Evolutionary conservation across 2,113 vertebrate genomes (phyloP).

Genomic region (Lophochroa leadbeateri): DNA sequence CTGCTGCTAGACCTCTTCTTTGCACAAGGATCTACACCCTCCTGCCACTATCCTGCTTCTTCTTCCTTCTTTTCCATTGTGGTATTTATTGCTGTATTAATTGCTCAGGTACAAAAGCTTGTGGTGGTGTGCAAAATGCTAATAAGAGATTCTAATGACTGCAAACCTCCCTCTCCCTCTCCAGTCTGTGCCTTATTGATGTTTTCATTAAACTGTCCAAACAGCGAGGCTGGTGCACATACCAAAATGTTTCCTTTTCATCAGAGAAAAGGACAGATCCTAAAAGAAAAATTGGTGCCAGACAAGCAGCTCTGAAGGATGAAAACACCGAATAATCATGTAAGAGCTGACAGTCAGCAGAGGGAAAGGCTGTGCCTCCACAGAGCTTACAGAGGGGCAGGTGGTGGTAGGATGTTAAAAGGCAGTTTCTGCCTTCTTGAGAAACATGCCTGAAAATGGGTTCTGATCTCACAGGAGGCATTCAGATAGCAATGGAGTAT

Average conservation of each 20-base stretch:
- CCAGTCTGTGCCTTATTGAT: background rate
- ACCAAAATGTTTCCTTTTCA: slow-evolving; percentile 19
- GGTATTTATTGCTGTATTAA: slow-evolving; percentile 42
- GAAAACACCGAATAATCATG: background rate
- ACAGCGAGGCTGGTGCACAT: background rate
- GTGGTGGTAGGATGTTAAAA: background rate
- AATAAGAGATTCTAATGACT: slow-evolving; percentile 34
- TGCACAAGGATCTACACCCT: no score
- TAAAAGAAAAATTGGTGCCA: background rate
- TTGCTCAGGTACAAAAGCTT: slow-evolving; percentile 12
- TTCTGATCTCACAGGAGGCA: background rate
- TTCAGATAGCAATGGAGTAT: background rate
- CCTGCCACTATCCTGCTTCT: no score
- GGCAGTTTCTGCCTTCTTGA: background rate
- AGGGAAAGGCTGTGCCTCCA: background rate
- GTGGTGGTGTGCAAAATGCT: slow-evolving; percentile 26
- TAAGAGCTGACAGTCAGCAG: background rate
- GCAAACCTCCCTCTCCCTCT: background rate
- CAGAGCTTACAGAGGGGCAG: background rate
- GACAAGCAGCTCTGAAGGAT: background rate
- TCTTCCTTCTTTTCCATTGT: no score
- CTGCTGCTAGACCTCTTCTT: no score
- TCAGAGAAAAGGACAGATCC: background rate
- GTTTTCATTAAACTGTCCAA: slow-evolving; percentile 41
- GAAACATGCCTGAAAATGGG: background rate